Percentiles rank a stretch among this genome's conserved stretches.
Conservation (phyloP, 2,113 vertebrate species). For the Chauna torquata region DNA sequence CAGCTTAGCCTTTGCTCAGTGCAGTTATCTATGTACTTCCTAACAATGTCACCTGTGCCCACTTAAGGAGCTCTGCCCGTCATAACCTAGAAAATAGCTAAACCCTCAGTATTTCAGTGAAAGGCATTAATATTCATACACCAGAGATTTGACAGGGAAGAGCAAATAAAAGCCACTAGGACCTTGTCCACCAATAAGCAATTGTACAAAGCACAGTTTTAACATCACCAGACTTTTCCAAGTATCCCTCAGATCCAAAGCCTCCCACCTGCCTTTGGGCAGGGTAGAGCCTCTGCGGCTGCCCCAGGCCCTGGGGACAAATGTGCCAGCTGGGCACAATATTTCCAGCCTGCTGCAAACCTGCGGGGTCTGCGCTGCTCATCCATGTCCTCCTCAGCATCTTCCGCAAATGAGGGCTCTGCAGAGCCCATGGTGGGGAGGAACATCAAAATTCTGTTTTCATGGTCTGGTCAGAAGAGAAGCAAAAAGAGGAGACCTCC, state of each 20-base stretch:
- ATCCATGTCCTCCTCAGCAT: neutral
- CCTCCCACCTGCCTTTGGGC: neutral
- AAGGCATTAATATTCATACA: neutral
- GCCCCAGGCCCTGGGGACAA: no score
- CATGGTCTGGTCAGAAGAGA: neutral
- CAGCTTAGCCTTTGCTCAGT: neutral
- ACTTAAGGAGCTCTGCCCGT: neutral
- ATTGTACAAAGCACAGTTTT: neutral
- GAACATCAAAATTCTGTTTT: neutral
- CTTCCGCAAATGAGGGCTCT: no score
- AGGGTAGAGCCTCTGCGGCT: neutral
- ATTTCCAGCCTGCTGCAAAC: neutral
- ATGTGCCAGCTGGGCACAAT: accelerated
- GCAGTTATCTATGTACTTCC: accelerated
- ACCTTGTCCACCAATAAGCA: neutral
- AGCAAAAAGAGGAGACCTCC: neutral
- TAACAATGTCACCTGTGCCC: neutral
- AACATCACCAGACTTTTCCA: neutral
- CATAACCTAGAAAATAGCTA: neutral
- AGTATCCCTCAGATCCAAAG: accelerated
- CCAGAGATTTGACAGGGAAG: neutral
- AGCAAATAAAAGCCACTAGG: neutral
- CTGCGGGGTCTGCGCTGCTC: neutral
- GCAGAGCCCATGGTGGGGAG: neutral
- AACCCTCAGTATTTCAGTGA: neutral